A percentile compares a stretch with the other conserved stretches of the same genome.
Conservation (phyloP, 2,797 vertebrate genomes). For the Pristis pectinata region DNA sequence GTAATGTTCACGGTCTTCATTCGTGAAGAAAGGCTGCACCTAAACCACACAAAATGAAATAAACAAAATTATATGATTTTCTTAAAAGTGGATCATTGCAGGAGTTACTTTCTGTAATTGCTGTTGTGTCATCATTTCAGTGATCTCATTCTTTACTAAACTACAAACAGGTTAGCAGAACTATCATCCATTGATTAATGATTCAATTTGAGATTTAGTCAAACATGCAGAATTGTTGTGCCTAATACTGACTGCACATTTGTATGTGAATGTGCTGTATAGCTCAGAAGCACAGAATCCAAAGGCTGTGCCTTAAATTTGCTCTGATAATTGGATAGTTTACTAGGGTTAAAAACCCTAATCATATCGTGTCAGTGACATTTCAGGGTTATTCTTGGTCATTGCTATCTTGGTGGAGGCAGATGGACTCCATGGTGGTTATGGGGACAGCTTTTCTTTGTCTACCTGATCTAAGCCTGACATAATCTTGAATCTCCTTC, state of each 20-base stretch:
- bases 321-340: neutral
- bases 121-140: neutral
- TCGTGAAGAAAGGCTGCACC: no score
- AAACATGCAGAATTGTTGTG: neutral
- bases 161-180: neutral
- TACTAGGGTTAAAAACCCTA: neutral
- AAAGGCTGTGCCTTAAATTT: no score
- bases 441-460: no score
- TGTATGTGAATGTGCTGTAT: neutral
- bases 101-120: neutral
- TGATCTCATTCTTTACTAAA: neutral
- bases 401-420: no score
- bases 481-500: no score
- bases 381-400: neutral
- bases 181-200: neutral
- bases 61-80: conserved; percentile 13
- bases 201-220: neutral
- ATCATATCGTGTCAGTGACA: neutral
- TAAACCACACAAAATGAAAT: neutral
- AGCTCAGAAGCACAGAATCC: neutral
- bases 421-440: no score
- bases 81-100: neutral
- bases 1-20: neutral
- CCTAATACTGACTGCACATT: neutral
- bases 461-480: no score